Conservation (phyloP, 2,797 vertebrate species). For the Melanotaenia maccullochi region DNA sequence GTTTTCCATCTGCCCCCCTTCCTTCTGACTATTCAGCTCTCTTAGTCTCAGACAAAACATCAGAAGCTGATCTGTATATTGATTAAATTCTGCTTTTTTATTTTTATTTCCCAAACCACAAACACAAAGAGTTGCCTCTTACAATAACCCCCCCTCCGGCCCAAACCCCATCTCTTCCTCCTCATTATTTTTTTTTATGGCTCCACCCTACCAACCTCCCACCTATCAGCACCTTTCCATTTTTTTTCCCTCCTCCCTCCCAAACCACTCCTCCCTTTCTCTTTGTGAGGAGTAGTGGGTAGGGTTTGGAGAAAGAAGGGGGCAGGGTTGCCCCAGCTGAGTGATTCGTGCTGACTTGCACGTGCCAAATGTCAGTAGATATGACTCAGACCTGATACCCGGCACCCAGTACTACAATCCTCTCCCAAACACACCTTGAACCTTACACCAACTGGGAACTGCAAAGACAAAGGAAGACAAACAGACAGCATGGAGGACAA, state of each 20-base stretch:
- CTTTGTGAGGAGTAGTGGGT: slow-evolving; percentile 71
- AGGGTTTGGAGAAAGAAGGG: background rate
- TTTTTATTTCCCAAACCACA: slow-evolving; percentile 46
- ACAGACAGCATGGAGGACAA: slow-evolving; percentile 4
- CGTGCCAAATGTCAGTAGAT: slow-evolving; percentile 81
- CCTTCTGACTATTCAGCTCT: slow-evolving; percentile 14
- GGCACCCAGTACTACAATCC: slow-evolving; percentile 41
- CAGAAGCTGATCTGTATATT: slow-evolving; percentile 18
- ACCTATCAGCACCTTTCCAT: slow-evolving; percentile 62
- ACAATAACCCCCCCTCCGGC: slow-evolving; percentile 45
- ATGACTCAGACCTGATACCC: slow-evolving; percentile 75
- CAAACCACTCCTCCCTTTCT: slow-evolving; percentile 67
- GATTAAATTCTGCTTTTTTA: slow-evolving; percentile 31
- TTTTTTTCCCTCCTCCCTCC: slow-evolving; percentile 26
- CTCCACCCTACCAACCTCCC: slow-evolving; percentile 64
- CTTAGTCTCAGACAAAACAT: slow-evolving; percentile 38
- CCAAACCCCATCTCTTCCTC: slow-evolving; percentile 31
- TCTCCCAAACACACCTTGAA: slow-evolving; percentile 66
- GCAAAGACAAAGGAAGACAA: slow-evolving; percentile 39
- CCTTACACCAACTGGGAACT: slow-evolving; percentile 27
- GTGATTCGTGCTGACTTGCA: slow-evolving; percentile 83
- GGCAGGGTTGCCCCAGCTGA: slow-evolving; percentile 73
- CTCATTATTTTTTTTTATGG: slow-evolving; percentile 59
- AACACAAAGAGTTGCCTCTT: slow-evolving; percentile 73
- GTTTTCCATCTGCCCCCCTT: slow-evolving; percentile 35